These are phyloP conservation scores for Cyanoderma ruficeps DNA, from an alignment of 2,113 vertebrate species.

Conservation along the genomic window DNA sequence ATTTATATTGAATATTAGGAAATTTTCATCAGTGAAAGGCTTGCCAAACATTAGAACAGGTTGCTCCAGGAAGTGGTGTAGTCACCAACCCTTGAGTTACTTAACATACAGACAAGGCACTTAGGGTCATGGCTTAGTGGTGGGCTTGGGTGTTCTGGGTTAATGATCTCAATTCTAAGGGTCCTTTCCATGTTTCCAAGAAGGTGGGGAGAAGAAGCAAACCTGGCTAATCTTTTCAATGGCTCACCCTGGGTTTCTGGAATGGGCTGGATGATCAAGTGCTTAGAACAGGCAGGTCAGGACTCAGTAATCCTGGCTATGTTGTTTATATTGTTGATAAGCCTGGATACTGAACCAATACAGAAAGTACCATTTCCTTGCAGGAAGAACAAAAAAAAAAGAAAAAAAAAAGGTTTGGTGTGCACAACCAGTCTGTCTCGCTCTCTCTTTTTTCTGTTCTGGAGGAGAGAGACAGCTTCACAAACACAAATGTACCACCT, in stretches of 20 bases:
- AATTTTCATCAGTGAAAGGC: not conserved
- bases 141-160: not conserved
- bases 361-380: not conserved
- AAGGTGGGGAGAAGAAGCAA: not conserved
- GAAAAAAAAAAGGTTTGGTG: not conserved
- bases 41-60: not conserved
- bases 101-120: not conserved
- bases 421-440: not conserved
- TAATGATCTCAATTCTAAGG: not conserved
- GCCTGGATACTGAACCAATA: not conserved
- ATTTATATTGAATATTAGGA: not conserved
- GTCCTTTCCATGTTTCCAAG: not conserved
- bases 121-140: not conserved
- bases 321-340: not conserved
- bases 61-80: not conserved
- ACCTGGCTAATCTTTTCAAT: not conserved
- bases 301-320: not conserved
- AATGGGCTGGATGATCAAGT: not conserved
- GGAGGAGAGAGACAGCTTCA: not conserved
- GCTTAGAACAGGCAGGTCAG: rapidly evolving
- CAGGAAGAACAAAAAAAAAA: not conserved
- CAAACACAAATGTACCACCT: not conserved
- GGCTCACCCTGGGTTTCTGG: not conserved
- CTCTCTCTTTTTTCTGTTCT: not conserved
- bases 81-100: not conserved